Conservation (phyloP, 2,888 invertebrate genomes). For the Zygothrica quintamaculata region DNA sequence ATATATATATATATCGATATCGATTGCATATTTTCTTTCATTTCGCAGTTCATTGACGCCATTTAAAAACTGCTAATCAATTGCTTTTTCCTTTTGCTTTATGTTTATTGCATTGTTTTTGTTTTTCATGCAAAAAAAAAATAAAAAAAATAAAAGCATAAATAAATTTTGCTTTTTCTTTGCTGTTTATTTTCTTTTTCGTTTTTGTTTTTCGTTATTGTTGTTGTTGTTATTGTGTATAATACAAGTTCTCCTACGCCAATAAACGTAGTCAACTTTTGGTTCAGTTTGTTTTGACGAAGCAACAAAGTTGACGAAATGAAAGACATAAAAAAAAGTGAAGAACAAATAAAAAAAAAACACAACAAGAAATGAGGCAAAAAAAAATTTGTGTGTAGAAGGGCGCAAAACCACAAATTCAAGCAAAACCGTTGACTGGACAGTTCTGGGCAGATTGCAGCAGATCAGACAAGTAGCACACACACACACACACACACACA, state of each 20-base stretch:
- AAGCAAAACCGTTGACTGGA: conserved; percentile 50
- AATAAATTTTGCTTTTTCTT: no score
- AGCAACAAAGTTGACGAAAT: conserved; percentile 54
- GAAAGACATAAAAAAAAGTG: neutral
- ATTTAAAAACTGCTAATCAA: conserved; percentile 67
- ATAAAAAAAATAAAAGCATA: no score
- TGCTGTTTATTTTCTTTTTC: neutral
- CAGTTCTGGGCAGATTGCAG: conserved; percentile 35
- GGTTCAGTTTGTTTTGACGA: conserved; percentile 59
- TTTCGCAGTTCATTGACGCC: conserved; percentile 60
- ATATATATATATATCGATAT: conserved; percentile 6
- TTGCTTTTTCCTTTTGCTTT: conserved; percentile 32
- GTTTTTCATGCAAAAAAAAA: neutral
- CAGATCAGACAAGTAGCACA: conserved; percentile 31
- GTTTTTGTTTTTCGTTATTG: neutral
- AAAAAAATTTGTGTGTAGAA: conserved; percentile 17
- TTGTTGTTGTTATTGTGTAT: conserved; percentile 11
- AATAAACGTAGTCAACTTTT: conserved; percentile 29
- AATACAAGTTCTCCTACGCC: conserved; percentile 33
- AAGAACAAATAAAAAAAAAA: conserved; percentile 6
- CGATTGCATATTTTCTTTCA: conserved; percentile 38
- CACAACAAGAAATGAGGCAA: neutral
- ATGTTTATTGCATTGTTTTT: conserved; percentile 2
- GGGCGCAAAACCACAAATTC: conserved; percentile 15
- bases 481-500: no score